Percentiles rank a stretch among this genome's conserved stretches.
phyloP scores from a whole-genome alignment of 2,113 vertebrate species.

The Xyliphius kryptos region DNA sequence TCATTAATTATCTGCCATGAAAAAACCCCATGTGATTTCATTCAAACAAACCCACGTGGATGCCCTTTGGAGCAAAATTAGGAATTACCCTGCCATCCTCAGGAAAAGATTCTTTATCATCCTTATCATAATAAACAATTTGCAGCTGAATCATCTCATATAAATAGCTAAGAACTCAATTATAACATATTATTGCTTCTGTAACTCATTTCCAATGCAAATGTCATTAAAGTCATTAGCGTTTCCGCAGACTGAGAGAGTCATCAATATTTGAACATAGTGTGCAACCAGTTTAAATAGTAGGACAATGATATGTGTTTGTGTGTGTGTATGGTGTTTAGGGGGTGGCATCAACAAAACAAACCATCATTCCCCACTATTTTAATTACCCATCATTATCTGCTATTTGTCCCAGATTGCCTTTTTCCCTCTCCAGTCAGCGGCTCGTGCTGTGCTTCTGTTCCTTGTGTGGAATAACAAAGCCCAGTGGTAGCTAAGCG shows the following conservation, averaged over 20 bases:
- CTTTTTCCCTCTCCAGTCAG: slow-evolving; percentile 52
- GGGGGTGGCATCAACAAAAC: slow-evolving; percentile 23
- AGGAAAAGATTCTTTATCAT: slow-evolving; percentile 28
- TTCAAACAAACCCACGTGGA: slow-evolving; percentile 30
- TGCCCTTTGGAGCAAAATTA: not conserved
- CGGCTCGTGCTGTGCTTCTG: slow-evolving; percentile 50
- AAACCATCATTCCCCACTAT: slow-evolving; percentile 28
- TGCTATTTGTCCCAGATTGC: slow-evolving; percentile 39
- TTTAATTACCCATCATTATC: slow-evolving; percentile 59
- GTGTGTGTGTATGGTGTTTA: not conserved
- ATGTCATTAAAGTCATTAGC: slow-evolving; percentile 26
- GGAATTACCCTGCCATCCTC: not conserved
- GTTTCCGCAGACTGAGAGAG: no score
- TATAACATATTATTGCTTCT: slow-evolving; percentile 41
- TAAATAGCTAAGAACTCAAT: slow-evolving; percentile 30
- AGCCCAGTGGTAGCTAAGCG: slow-evolving; percentile 22
- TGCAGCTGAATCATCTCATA: slow-evolving; percentile 18
- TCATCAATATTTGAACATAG: no score
- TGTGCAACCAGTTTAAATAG: no score
- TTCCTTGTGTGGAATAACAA: slow-evolving; percentile 41
- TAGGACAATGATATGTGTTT: slow-evolving; percentile 4
- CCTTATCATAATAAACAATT: slow-evolving; percentile 36
- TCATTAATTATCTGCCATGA: not conserved
- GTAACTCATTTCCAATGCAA: slow-evolving; percentile 50
- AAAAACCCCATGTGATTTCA: not conserved